Evolutionary conservation across 1,140 invertebrate genomes (phyloP), one percentile per base, ranked within the genome.

Genomic region (Spodoptera litura): DNA sequence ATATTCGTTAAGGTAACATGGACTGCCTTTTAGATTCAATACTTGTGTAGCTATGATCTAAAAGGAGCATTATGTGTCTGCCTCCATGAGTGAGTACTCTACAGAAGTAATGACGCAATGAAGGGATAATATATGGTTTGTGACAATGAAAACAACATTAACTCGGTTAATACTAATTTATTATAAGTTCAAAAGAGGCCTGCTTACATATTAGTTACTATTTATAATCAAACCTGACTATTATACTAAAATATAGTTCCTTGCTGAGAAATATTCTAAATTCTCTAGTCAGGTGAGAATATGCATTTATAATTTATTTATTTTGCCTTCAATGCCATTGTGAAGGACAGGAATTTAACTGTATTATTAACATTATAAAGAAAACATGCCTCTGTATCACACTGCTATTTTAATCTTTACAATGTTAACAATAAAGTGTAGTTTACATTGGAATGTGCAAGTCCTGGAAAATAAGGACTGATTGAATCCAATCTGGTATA

Each of bases 221-320:
- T 35, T 71, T 71, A 53, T 55, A 6, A 61, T 59, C 20, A 66
- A 61, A 25, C 51, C 59, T 74, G 52, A 73, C 53, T 61, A 68
- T 78, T 20, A 25, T 51, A 59, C 53, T 52, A 51, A 79, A 81
- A 73, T 44, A 75, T 35, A 75, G 64, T 77, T 77, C 75, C 75
- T 77, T 68, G 44, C 66, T 70, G 44, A 61, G 55, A 74, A 74
- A 61, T 59, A 81, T 87, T 89, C 89, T 87, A 91, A 92, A 92
- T 92, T 92, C 79, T 93, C 91, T 93, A 93, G 91, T 93, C 92
- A 90, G 90, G 82, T 86, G 86, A 78, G 55, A 86, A 85, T 80
- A 81, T 92, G 92, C 91, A 94, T 94, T 94, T 94, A 94, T 94
- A 93, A 91, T 88, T 94, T 92, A 92, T 92, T 90, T 74, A 73